Percentiles rank a stretch among this genome's conserved stretches.
Evolutionary conservation across 2,113 vertebrate species (phyloP).

Genomic region (Microtus montanus): DNA sequence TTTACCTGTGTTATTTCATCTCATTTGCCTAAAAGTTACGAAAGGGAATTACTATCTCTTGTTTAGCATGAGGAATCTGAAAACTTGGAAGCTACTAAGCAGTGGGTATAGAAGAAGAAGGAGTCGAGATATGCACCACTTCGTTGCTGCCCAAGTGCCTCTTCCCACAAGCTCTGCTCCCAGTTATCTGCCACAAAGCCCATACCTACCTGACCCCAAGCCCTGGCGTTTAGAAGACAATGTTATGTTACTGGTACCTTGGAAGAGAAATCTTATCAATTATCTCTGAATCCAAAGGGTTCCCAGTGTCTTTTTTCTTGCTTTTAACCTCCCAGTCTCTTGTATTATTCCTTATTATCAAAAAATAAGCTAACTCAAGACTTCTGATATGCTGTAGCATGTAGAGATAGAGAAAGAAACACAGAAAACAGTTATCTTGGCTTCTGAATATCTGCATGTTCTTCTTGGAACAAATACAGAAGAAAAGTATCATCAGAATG

Average conservation of each 20-base stretch:
- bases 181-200: not conserved
- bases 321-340: not conserved
- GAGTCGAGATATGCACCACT: not conserved
- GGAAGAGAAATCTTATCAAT: not conserved
- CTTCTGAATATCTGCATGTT: rapidly evolving
- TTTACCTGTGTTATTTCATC: not conserved
- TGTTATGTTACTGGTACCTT: not conserved
- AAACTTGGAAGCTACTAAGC: not conserved
- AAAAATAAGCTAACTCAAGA: not conserved
- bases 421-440: rapidly evolving
- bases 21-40: not conserved
- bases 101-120: not conserved
- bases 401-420: not conserved
- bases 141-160: rapidly evolving
- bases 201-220: not conserved
- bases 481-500: not conserved
- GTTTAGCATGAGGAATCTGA: not conserved
- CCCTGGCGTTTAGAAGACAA: not conserved
- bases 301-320: not conserved
- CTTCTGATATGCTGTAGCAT: not conserved
- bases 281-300: not conserved
- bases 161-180: not conserved
- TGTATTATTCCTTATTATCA: not conserved
- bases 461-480: not conserved
- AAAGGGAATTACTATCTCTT: not conserved